Evolutionary conservation across 2,888 invertebrate genomes (phyloP).

Genomic region (Tachina fera): DNA sequence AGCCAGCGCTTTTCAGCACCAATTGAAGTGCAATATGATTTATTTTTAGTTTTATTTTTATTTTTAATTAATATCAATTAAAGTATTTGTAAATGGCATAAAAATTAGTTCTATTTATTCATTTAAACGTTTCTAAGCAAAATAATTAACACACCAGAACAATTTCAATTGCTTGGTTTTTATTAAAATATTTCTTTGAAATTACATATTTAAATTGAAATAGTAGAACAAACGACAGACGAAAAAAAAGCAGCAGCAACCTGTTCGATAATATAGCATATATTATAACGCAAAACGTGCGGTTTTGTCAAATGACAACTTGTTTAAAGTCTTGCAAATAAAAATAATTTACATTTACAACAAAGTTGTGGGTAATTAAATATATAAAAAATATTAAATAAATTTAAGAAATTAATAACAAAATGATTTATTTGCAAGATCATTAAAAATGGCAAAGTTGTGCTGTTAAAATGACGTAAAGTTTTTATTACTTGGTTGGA

Average conservation of each 20-base stretch:
- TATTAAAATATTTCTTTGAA: not conserved
- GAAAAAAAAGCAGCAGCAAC: no score
- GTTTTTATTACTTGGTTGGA: no score
- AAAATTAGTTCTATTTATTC: not conserved
- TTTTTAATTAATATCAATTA: constrained; percentile 70
- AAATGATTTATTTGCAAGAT: not conserved
- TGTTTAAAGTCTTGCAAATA: constrained; percentile 8
- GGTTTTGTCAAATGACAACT: constrained; percentile 21
- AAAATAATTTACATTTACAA: constrained; percentile 10
- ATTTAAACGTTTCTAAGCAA: constrained; percentile 17
- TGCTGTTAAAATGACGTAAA: not conserved
- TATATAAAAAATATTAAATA: not conserved
- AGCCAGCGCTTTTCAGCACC: constrained; percentile 68
- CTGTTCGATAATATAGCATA: not conserved
- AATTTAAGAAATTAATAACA: not conserved
- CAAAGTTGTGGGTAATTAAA: not conserved
- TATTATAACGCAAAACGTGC: constrained; percentile 57
- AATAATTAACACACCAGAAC: constrained; percentile 8
- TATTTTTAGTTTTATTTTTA: constrained; percentile 44
- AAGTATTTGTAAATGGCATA: constrained; percentile 38
- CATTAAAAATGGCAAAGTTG: not conserved
- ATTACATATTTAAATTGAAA: not conserved
- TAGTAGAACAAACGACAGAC: not conserved
- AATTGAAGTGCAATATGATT: constrained; percentile 61
- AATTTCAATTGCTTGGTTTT: constrained; percentile 29